Percentiles rank a stretch among this genome's conserved stretches.
Evolutionary conservation across 64 coral and sea anemone species (phyloP).

Genomic region (Trachythela sp.): DNA sequence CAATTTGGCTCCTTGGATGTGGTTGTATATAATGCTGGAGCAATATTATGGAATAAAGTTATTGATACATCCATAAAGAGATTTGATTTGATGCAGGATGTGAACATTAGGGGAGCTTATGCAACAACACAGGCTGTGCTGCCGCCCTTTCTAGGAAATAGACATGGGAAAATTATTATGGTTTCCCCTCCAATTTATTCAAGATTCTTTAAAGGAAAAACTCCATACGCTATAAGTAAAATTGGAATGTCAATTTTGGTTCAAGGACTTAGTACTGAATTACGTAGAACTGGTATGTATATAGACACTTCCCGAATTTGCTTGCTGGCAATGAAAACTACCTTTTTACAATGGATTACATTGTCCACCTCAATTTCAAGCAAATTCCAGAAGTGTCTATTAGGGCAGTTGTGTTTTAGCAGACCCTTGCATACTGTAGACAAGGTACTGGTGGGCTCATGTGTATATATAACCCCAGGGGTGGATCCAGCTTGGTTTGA

Average conservation of each 20-base stretch:
- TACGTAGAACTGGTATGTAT: neutral
- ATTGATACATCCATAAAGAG: slow-evolving; percentile 1
- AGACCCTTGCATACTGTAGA: too few species aligned
- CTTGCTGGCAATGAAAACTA: neutral
- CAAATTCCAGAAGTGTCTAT: too few species aligned
- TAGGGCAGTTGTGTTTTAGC: too few species aligned
- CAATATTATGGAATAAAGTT: neutral
- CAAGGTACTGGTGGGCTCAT: too few species aligned
- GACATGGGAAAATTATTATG: neutral
- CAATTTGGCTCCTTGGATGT: slow-evolving; percentile 16
- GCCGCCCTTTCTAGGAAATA: neutral
- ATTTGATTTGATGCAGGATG: slow-evolving; percentile 13
- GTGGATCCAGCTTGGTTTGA: too few species aligned
- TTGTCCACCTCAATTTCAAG: too few species aligned
- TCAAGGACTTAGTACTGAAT: slow-evolving; percentile 17
- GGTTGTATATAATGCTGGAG: neutral
- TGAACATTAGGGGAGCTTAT: slow-evolving; percentile 5
- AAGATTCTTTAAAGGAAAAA: slow-evolving; percentile 15
- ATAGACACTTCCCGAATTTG: neutral
- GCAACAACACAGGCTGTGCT: neutral
- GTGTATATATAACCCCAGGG: too few species aligned
- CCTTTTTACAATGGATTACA: too few species aligned
- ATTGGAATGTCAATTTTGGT: slow-evolving; percentile 20
- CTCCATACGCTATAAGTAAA: neutral
- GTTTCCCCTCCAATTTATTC: slow-evolving; percentile 11